Conservation (phyloP, 2,888 invertebrate genomes). For the Apocheima hispidaria region DNA sequence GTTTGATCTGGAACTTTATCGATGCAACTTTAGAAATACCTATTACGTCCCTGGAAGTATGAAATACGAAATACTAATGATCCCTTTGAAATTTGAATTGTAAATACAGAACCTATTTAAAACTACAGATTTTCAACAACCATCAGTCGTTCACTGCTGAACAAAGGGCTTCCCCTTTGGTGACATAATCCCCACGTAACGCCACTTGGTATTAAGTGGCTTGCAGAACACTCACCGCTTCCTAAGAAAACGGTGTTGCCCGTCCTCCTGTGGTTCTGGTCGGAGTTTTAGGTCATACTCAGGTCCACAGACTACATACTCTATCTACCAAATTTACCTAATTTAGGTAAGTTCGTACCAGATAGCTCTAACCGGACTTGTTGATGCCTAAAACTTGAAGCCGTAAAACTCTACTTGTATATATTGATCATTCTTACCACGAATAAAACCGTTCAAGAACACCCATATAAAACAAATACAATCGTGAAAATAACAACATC, state of each 20-base stretch:
- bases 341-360: neutral
- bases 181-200: no score
- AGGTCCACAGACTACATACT: no score
- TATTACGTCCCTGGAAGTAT: neutral
- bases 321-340: no score
- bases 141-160: no score
- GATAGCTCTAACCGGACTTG: neutral
- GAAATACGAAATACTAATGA: neutral
- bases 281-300: neutral
- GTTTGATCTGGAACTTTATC: conserved; percentile 4
- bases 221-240: no score
- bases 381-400: neutral
- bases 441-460: conserved; percentile 21
- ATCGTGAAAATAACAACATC: conserved; percentile 69
- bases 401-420: neutral
- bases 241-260: no score
- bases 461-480: conserved; percentile 53
- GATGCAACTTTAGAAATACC: conserved; percentile 2
- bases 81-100: neutral
- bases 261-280: neutral
- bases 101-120: neutral
- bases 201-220: no score
- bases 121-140: no score
- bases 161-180: no score
- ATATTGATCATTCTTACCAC: conserved; percentile 18